Evolutionary conservation across 2,797 vertebrate species (phyloP).

Genomic region (Tarsius wallacei): DNA sequence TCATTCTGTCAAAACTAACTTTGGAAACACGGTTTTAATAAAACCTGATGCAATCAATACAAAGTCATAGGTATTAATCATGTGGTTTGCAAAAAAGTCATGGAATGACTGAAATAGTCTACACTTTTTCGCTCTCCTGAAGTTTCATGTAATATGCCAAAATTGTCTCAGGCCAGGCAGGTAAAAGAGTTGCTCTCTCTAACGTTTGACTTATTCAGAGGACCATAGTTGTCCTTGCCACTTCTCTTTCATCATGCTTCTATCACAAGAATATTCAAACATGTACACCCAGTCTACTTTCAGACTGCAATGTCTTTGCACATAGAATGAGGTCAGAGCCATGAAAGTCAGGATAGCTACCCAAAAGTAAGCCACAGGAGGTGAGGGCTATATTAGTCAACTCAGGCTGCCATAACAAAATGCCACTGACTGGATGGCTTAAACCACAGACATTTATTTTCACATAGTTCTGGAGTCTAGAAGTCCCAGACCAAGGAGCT

Average conservation of each 20-base stretch:
- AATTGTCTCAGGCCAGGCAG: background rate
- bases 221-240: background rate
- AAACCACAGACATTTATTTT: background rate
- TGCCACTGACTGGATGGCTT: background rate
- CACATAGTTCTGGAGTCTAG: background rate
- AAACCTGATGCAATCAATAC: background rate
- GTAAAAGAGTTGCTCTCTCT: background rate
- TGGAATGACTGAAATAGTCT: background rate
- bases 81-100: background rate
- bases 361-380: background rate
- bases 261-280: background rate
- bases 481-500: background rate
- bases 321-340: background rate
- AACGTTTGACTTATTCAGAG: background rate
- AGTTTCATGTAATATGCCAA: background rate
- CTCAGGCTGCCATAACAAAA: background rate
- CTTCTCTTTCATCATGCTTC: background rate
- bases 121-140: background rate
- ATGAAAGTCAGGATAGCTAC: background rate
- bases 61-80: background rate
- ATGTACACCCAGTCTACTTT: background rate
- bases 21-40: background rate
- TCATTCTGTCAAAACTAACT: background rate
- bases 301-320: background rate
- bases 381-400: background rate